Evolutionary conservation across 2,888 invertebrate species (phyloP), one percentile per base, ranked within the genome.

Genomic region (Cheilosia soror): DNA sequence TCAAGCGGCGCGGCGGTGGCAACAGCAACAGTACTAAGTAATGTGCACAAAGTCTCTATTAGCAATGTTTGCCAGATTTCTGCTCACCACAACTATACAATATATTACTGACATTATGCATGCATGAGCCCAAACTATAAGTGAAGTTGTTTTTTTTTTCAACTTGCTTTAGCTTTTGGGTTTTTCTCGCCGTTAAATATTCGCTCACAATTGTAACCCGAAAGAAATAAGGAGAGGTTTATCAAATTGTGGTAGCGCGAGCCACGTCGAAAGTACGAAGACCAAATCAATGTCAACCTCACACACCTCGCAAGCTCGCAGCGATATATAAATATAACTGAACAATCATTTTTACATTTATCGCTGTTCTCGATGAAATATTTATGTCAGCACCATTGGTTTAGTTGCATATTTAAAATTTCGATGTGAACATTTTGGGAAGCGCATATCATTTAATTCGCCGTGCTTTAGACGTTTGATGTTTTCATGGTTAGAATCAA

Each of bases 1-100:
- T 25, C 27, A 51, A 53, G 49, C 71, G 66, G 25, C 68, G 47
- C 11, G 27, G 42, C 44, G 37, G 53, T 27, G 62, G 51, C 25
- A 71, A 15, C 53, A 49, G 20, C 55, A 62, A 73, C 57, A 37
- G 20, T 29, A 40, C 62, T 71, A 37, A 82, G 63, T 83, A 49
- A 62, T 62, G 66, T 62, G 62, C 60, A 49, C 66, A 77, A 71
- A 72, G 72, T 83, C 83, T 83, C 83, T 84, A 76, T 71, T 75
- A 58, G 65, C 31, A 53, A 73, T 69, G 57, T 78, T 33, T 62
- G 53, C 37, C 37, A 79, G 60, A 79, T 79, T 60, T 71, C 29
- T 65, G 65, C 49, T 60, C 31, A 49, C 51, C 27, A 44, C 29
- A 27, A 37, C 42, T 55, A 13, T 62, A 33, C 40, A 60, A 40